These are phyloP conservation scores for Trichechus manatus DNA, from an alignment of 2,113 vertebrate genomes.

Conservation along the genomic window DNA sequence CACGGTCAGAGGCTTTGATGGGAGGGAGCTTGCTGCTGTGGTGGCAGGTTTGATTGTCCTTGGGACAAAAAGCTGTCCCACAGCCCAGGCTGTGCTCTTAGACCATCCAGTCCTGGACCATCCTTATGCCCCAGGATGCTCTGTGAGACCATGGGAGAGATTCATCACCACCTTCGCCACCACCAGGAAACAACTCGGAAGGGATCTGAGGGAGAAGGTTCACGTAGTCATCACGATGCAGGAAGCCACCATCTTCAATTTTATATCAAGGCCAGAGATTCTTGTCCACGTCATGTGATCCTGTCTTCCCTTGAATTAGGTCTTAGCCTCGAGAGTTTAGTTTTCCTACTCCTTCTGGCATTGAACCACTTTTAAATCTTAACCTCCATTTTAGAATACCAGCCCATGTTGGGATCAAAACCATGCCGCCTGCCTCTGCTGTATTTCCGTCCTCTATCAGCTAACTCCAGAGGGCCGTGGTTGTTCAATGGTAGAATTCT, in stretches of 20 bases:
- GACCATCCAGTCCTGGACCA: not conserved
- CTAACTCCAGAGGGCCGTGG: not conserved
- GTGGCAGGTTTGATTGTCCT: not conserved
- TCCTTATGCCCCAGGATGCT: not conserved
- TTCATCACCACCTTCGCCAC: not conserved
- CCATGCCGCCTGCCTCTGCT: accelerated
- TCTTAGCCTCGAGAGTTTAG: not conserved
- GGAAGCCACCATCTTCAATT: not conserved
- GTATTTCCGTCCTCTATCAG: not conserved
- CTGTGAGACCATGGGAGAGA: too few species aligned
- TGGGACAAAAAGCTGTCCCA: not conserved
- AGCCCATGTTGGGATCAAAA: not conserved
- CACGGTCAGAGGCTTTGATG: not conserved
- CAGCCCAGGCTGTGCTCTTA: too few species aligned
- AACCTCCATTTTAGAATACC: not conserved
- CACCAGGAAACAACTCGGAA: not conserved
- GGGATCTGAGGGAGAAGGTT: not conserved
- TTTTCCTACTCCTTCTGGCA: not conserved
- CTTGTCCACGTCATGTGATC: not conserved
- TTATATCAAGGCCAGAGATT: not conserved
- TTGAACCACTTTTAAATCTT: not conserved
- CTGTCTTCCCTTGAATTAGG: not conserved
- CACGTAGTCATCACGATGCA: not conserved
- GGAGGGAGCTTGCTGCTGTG: too few species aligned
- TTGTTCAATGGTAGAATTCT: too few species aligned